Percentiles rank a stretch among this genome's conserved stretches.
phyloP scores from a whole-genome alignment of 2,888 invertebrate species.

The Leptopilina syphax region DNA sequence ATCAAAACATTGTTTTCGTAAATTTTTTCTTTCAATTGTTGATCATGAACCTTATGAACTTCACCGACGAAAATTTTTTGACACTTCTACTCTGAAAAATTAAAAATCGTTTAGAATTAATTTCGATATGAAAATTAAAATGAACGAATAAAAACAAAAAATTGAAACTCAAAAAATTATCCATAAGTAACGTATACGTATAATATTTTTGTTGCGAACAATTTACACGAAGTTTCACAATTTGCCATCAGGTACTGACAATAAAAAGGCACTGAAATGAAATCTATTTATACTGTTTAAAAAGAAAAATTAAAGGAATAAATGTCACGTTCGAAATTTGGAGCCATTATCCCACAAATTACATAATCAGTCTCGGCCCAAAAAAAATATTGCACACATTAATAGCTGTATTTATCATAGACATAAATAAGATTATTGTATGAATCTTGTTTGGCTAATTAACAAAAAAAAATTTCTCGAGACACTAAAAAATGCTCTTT shows the following conservation, averaged over 20 bases:
- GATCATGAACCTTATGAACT: too few relatives aligned
- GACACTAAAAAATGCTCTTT: neutral
- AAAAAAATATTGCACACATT: constrained; percentile 32
- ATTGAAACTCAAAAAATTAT: constrained; percentile 1
- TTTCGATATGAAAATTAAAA: too few relatives aligned
- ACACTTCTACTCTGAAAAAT: too few relatives aligned
- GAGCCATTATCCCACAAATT: constrained; percentile 29
- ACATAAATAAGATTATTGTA: constrained; percentile 15
- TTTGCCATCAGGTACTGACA: constrained; percentile 10
- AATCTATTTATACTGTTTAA: neutral
- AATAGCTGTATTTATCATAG: constrained; percentile 16
- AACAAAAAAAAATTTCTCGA: too few relatives aligned
- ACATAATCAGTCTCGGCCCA: constrained; percentile 25
- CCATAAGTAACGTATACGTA: neutral
- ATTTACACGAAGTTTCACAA: neutral
- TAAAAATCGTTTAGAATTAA: too few relatives aligned
- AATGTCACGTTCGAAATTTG: constrained; percentile 13
- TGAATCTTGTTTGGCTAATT: neutral
- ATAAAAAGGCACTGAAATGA: constrained; percentile 18
- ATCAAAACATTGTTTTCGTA: too few relatives aligned
- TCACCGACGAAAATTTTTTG: too few relatives aligned
- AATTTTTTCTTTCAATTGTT: too few relatives aligned
- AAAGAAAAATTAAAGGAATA: neutral
- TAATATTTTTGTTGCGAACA: neutral
- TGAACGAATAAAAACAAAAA: neutral